phyloP scores from a whole-genome alignment of 2,888 invertebrate genomes.

The Acleris emargana region DNA sequence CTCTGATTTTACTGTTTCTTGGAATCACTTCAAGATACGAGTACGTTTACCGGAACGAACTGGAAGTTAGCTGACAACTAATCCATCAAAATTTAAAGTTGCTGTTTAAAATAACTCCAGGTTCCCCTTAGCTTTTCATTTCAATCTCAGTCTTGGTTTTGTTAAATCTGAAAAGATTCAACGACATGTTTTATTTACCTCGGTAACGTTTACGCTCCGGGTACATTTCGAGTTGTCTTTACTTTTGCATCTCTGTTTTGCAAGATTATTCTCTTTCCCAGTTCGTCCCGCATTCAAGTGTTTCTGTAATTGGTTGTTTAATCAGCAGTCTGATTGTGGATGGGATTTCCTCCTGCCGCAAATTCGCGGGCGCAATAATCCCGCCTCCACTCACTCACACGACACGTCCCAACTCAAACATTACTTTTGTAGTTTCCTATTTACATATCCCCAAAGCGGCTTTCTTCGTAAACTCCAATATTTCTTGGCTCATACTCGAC shows the following conservation, averaged over 20 bases:
- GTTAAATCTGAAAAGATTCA: slow-evolving; percentile 48
- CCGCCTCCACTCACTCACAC: slow-evolving; percentile 66
- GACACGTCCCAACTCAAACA: slow-evolving; percentile 74
- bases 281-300: slow-evolving; percentile 44
- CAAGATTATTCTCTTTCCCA: slow-evolving; percentile 9
- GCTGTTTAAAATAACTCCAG: slow-evolving; percentile 56
- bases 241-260: slow-evolving; percentile 15
- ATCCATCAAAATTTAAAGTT: slow-evolving; percentile 46
- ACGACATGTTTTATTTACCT: slow-evolving; percentile 43
- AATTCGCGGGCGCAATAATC: slow-evolving; percentile 63
- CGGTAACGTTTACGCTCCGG: slow-evolving; percentile 25
- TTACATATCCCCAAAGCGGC: slow-evolving; percentile 81
- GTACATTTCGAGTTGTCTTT: slow-evolving; percentile 47
- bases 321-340: slow-evolving; percentile 54
- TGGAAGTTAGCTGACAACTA: background rate
- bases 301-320: slow-evolving; percentile 18
- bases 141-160: slow-evolving; percentile 49
- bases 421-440: slow-evolving; percentile 80
- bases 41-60: too few relatives aligned
- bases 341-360: slow-evolving; percentile 53
- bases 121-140: slow-evolving; percentile 47
- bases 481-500: slow-evolving; percentile 70
- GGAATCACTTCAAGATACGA: background rate
- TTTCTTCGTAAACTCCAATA: slow-evolving; percentile 79
- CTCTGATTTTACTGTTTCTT: background rate